Percentiles rank a stretch among this genome's conserved stretches.
These are phyloP conservation scores for Rhysida immarginata DNA, from an alignment of 1,140 invertebrate species.

Conservation along the genomic window DNA sequence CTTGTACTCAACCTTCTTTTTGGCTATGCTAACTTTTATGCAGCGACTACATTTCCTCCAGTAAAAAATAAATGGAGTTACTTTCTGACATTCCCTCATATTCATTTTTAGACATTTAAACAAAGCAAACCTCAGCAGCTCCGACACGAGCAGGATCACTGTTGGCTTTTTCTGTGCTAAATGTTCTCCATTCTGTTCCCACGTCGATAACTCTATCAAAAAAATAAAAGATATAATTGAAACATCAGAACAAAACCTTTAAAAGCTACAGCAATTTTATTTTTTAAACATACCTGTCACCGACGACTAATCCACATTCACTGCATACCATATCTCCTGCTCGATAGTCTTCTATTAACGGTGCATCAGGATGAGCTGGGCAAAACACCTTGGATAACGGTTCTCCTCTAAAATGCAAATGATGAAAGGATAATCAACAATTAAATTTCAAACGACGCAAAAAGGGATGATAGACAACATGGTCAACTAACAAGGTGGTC, in stretches of 20 bases:
- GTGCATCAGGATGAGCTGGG: conserved; percentile 84
- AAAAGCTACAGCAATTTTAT: too few relatives aligned
- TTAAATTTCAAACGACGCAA: too few relatives aligned
- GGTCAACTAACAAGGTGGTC: too few relatives aligned
- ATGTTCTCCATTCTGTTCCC: conserved; percentile 99
- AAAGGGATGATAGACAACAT: too few relatives aligned
- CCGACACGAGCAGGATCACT: conserved; percentile 98
- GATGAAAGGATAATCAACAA: background rate
- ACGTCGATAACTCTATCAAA: conserved; percentile 84
- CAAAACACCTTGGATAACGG: conserved; percentile 48
- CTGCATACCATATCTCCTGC: conserved; percentile 98
- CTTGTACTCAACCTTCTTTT: background rate
- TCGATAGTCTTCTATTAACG: conserved; percentile 92
- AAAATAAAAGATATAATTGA: background rate
- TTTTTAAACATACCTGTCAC: conserved; percentile 83
- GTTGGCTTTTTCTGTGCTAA: conserved; percentile 93
- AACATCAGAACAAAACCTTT: too few relatives aligned
- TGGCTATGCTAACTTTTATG: background rate
- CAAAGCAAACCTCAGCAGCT: conserved; percentile 35
- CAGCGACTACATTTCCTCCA: too few relatives aligned
- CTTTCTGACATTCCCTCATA: too few relatives aligned
- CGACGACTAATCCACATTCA: conserved; percentile 96
- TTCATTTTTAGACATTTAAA: background rate
- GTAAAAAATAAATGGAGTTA: too few relatives aligned
- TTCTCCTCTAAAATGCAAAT: conserved; percentile 11